These are phyloP conservation scores for Anableps anableps DNA, from an alignment of 2,797 vertebrate genomes.

Conservation along the genomic window DNA sequence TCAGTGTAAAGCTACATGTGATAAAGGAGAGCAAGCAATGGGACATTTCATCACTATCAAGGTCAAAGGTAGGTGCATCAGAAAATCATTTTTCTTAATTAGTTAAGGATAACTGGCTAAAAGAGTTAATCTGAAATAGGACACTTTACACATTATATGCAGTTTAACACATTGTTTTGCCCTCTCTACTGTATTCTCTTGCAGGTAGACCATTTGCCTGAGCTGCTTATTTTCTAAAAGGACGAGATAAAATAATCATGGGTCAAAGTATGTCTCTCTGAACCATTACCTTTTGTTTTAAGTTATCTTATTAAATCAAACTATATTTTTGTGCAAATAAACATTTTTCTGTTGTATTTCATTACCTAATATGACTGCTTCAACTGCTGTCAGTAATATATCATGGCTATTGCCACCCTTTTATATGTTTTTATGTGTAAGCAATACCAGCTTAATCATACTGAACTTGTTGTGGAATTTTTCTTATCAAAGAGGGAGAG, in stretches of 20 bases:
- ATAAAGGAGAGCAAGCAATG: fast-evolving
- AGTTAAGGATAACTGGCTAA: not conserved
- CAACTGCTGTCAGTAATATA: not conserved
- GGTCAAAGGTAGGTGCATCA: conserved; percentile 31
- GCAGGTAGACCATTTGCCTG: conserved; percentile 9
- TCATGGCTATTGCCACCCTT: not conserved
- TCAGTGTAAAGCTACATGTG: conserved; percentile 51
- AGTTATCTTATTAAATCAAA: not conserved
- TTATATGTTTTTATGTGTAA: not conserved
- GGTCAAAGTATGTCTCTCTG: not conserved
- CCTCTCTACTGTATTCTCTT: conserved; percentile 10
- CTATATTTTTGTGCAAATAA: not conserved
- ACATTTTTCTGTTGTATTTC: not conserved
- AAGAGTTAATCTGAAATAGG: not conserved
- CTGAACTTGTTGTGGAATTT: no score
- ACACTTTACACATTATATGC: not conserved
- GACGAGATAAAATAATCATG: not conserved
- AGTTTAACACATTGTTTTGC: not conserved
- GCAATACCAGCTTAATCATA: not conserved
- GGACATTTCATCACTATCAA: conserved; percentile 25
- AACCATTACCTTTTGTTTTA: not conserved
- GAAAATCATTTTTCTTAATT: not conserved
- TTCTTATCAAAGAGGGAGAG: no score
- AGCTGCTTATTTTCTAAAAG: not conserved
- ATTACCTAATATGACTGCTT: not conserved